Conservation (phyloP, 2,113 vertebrate genomes). For the Mugil cephalus region DNA sequence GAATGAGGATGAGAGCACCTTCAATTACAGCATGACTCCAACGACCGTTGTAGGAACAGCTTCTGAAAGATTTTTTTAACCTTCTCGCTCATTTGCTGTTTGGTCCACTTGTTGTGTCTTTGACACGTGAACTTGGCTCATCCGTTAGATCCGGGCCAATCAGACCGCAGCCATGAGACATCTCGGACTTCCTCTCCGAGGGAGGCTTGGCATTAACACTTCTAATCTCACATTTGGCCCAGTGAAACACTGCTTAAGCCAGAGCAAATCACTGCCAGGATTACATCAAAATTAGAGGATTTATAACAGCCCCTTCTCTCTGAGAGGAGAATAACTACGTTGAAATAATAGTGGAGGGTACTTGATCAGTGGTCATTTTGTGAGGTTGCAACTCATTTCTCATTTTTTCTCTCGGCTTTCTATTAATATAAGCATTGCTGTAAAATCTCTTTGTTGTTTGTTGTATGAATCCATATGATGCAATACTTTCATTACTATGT, state of each 20-base stretch:
- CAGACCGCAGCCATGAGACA: conserved; percentile 14
- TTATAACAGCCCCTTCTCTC: conserved; percentile 38
- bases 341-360: conserved; percentile 8
- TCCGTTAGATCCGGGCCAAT: conserved; percentile 9
- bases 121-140: conserved; percentile 26
- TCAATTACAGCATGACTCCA: conserved; percentile 60
- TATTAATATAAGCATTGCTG: too few relatives aligned
- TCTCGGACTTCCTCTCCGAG: conserved; percentile 8
- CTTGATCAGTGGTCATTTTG: not conserved
- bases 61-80: conserved; percentile 51
- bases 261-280: conserved; percentile 44
- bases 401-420: too few relatives aligned
- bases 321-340: conserved; percentile 21
- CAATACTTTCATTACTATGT: too few relatives aligned
- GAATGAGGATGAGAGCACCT: conserved; percentile 59
- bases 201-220: conserved; percentile 42
- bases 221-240: conserved; percentile 59
- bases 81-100: conserved; percentile 38
- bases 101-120: conserved; percentile 41
- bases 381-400: too few relatives aligned
- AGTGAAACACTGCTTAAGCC: conserved; percentile 36
- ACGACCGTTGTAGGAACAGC: conserved; percentile 24
- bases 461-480: not conserved
- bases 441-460: too few relatives aligned
- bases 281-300: conserved; percentile 63